Evolutionary conservation across 1,140 invertebrate species (phyloP), one percentile per base, ranked within the genome.

Genomic region (Matsumurasca onukii): DNA sequence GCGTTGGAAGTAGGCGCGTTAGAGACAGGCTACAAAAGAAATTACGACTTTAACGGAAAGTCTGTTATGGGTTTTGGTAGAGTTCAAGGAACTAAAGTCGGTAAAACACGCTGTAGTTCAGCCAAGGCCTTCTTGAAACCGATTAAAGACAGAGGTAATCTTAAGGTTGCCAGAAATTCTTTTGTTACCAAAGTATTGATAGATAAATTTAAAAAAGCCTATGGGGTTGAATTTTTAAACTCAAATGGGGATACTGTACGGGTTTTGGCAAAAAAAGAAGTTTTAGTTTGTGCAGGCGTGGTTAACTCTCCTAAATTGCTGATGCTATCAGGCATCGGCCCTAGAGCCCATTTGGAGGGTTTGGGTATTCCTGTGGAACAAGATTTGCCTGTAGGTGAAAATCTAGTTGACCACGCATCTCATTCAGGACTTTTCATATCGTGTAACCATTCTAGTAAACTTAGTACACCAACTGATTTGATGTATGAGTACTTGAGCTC

Each of bases 21-120:
- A 24, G 91, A 98, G 78, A 86, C 97, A 81, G 95, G 96, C 0
- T 98, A 97, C 75, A 86, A 92, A 67, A 95, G 94, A 75, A 85
- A 88, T 72, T 84, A 93, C 3, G 94, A 97, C 74, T 90, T 95
- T 52, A 97, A 97, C 78, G 87, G 85, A 71, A 80, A 76, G 34
- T 82, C 79, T 13, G 76, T 82, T 1, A 82, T 83, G 65, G 86
- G 86, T 81, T 34, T 73, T 72, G 24, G 75, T 73, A 31, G 68
- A 27, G 62, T 76, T 25, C 75, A 79, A 75, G 71, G 24, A 76
- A 73, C 30, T 79, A 81, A 75, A 77, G 27, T 62, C 12, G 34
- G 55, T n/a, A 13, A 93, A 61, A 94, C 71, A 55, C 25, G 62
- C n/a, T 45, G 27, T 51, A 68, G 59, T 25, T 20, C 30, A n/a